A percentile compares a stretch with the other conserved stretches of the same genome.
phyloP scores from a whole-genome alignment of 2,113 vertebrate genomes.

The Caretta caretta region DNA sequence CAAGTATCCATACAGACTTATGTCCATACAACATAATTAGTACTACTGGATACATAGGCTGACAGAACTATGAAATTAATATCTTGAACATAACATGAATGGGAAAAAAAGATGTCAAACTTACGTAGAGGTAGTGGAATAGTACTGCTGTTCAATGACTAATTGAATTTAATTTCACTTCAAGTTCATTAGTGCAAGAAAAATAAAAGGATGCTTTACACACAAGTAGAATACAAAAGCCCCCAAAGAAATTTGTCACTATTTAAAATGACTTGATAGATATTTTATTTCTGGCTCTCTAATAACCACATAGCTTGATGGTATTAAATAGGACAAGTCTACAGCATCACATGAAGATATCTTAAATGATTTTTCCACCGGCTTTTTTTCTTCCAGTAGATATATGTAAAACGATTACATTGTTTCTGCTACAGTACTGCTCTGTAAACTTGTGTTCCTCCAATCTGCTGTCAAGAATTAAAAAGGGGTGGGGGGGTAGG shows the following conservation, averaged over 20 bases:
- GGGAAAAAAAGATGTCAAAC: constrained; percentile 67
- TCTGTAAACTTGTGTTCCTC: constrained; percentile 80
- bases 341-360: constrained; percentile 64
- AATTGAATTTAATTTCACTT: constrained; percentile 73
- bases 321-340: constrained; percentile 59
- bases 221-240: constrained; percentile 70
- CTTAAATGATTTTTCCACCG: constrained; percentile 54
- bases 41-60: constrained; percentile 72
- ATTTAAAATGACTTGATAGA: constrained; percentile 69
- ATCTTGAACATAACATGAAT: constrained; percentile 66
- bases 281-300: constrained; percentile 70
- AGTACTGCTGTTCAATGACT: constrained; percentile 61
- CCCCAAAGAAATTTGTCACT: constrained; percentile 45
- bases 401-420: constrained; percentile 57
- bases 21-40: constrained; percentile 74
- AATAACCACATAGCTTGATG: constrained; percentile 58
- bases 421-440: constrained; percentile 77
- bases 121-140: constrained; percentile 82
- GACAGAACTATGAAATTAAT: constrained; percentile 69
- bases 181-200: constrained; percentile 74
- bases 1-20: constrained; percentile 67
- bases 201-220: constrained; percentile 67
- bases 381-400: constrained; percentile 48
- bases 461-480: constrained; percentile 62
- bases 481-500: constrained; percentile 53